Base-by-base conservation (phyloP, 2,797 vertebrate species). In the Pangasius macronema region DNA sequence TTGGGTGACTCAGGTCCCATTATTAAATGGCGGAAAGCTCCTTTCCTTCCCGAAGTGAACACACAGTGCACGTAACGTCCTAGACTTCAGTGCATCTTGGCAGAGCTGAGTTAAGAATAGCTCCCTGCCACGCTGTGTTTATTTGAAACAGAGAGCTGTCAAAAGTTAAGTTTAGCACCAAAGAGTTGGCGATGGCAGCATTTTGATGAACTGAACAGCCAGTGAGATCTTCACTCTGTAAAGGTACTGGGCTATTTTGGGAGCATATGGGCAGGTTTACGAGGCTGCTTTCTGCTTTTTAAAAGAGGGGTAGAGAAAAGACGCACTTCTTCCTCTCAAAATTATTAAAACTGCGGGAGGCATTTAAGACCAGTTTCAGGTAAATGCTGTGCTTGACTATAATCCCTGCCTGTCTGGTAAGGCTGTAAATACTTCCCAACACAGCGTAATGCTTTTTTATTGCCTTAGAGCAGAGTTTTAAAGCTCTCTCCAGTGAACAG, bases 61-160 rank as follows among this genome's bases (percentile, higher is more conserved):
- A 65, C 82, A 63, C 75, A 39, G 63, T 61, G 63, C 70, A 39
- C 53, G 36, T 79, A 81, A 72, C 77, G 30, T 84, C 75, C 36
- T 73, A 61, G 87, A 80, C 87, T 88, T 63, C 87, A 81, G 90
- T 90, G 92, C 89, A 61, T 93, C 94, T 93, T 86, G 91, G 82
- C 92, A 88, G 92, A 93, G 89, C 91, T 75, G 36, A 46, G 93
- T 92, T 91, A 92, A 93, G 95, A 95, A 95, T 95, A 94, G 94
- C 92, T 87, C 86, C 67, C 92, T 91, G 91, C 82, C 92, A 92
- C 91, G 89, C 79, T 92, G 89, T 92, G 92, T 92, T 93, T 91
- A 92, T 92, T 94, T 92, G 88, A 94, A 94, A 92, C 91, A 92
- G 91, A 93, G 94, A 93, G 91, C 92, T 95, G 94, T 94, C 94